Percentiles rank a stretch among this genome's conserved stretches.
Conservation (phyloP, 2,797 vertebrate genomes). For the Leptodactylus fallax region DNA sequence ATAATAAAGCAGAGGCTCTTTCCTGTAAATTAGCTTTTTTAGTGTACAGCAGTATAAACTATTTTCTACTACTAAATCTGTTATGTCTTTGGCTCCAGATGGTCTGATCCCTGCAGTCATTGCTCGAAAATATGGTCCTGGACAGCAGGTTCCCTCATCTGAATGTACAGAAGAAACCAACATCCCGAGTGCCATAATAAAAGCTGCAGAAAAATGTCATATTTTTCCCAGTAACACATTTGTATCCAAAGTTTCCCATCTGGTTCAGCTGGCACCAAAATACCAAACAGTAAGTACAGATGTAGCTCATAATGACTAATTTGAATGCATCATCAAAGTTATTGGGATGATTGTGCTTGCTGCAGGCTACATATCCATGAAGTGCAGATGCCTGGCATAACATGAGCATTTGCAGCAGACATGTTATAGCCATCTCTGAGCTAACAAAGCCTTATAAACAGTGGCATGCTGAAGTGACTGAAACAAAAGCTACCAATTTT, state of each 20-base stretch:
- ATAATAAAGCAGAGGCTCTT: conserved; percentile 26
- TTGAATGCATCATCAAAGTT: conserved; percentile 66
- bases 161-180: conserved; percentile 51
- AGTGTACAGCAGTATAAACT: conserved; percentile 41
- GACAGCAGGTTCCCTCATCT: conserved; percentile 49
- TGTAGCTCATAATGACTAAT: conserved; percentile 66
- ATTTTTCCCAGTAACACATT: conserved; percentile 63
- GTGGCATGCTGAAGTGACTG: not conserved
- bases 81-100: conserved; percentile 64
- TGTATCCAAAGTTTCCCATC: conserved; percentile 59
- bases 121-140: conserved; percentile 62
- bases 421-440: conserved; percentile 18
- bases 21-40: conserved; percentile 49
- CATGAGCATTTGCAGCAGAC: conserved; percentile 32
- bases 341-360: conserved; percentile 68
- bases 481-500: not conserved
- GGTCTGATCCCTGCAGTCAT: conserved; percentile 44
- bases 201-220: conserved; percentile 54
- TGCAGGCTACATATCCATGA: conserved; percentile 66
- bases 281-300: conserved; percentile 61
- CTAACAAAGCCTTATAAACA: conserved; percentile 22
- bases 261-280: conserved; percentile 63
- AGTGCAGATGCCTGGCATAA: conserved; percentile 27
- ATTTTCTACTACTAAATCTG: conserved; percentile 57
- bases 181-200: conserved; percentile 46